Base-by-base conservation (phyloP, 2,113 vertebrate genomes). In the Peucedramus taeniatus region DNA sequence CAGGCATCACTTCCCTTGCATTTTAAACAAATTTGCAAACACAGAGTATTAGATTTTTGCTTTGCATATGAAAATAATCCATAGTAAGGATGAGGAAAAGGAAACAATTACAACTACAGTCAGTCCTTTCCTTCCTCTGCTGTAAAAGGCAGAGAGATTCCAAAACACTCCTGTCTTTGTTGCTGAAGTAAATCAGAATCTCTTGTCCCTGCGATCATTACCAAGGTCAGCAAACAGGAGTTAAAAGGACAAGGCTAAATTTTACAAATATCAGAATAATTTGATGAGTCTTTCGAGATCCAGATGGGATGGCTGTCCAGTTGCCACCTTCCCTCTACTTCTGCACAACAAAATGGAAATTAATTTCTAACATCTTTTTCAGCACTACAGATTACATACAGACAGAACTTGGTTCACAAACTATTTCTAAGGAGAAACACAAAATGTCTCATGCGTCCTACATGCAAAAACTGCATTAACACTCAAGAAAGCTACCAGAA, bases 1-100 rank as follows among this genome's bases (percentile, higher is more conserved):
- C 65, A 97, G 64, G 61, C 83, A 97, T 53, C 77, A 68, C 65
- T 93, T 85, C 57, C 79, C 71, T 85, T 88, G 89, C 65, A 85
- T 69, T 54, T 79, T 78, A 83, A 71, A 20, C 27, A 89, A 93
- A 57, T 88, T 83, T 86, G 74, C 63, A 90, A 69, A 78, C n/a
- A 49, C 51, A 49, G 5, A 60, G 28, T 28, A 17, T 3, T 74
- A 60, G 33, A 33, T 61, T 93, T 66, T 31, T 70, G 33, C 24
- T 87, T 89, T 79, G 82, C 35, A 42, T 7, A 12, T 57, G 80
- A 79, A 89, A 94, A 85, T 61, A 85, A 64, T 37, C 45, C 35
- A 40, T 27, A 21, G 45, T 44, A 65, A 51, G 19, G 21, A 8
- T 37, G 79, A 81, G 23, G 19, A 88, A 87, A 88, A 75, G 10